phyloP scores from a whole-genome alignment of 2,797 vertebrate species.

The Falco rusticolus region DNA sequence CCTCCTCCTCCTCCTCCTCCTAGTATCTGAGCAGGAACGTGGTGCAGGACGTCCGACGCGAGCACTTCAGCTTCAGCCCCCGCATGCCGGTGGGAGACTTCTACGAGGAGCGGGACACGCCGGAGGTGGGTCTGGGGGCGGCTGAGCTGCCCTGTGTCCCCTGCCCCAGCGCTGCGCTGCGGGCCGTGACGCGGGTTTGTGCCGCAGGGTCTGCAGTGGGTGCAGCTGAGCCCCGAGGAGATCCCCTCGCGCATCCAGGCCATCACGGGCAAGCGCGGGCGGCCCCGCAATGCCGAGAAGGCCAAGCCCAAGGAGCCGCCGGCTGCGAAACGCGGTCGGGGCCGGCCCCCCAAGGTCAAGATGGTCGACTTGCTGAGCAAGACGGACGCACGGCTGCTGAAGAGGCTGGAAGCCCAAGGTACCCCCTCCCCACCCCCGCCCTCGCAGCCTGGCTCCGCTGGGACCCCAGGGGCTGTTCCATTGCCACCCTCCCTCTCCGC shows the following conservation, averaged over 20 bases:
- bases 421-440: background rate
- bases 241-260: conserved; percentile 96
- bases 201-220: conserved; percentile 88
- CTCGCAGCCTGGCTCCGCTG: background rate
- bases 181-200: background rate
- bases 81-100: conserved; percentile 97
- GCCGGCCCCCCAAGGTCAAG: conserved; percentile 90
- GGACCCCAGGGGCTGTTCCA: rapidly evolving
- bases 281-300: conserved; percentile 92
- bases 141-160: background rate
- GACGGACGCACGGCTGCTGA: conserved; percentile 87
- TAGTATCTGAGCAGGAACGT: conserved; percentile 92
- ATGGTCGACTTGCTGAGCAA: conserved; percentile 90
- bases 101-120: conserved; percentile 90
- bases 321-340: conserved; percentile 83
- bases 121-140: conserved; percentile 80
- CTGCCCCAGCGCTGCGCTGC: rapidly evolving
- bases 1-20: background rate
- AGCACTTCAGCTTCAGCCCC: conserved; percentile 98
- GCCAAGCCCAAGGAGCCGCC: conserved; percentile 73
- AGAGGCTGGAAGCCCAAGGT: conserved; percentile 91
- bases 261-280: conserved; percentile 93
- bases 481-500: background rate
- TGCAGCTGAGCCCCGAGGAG: conserved; percentile 89
- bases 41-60: conserved; percentile 86